Evolutionary conservation across 2,797 vertebrate genomes (phyloP), one percentile per base, ranked within the genome.

Genomic region (Peromyscus aztecus): DNA sequence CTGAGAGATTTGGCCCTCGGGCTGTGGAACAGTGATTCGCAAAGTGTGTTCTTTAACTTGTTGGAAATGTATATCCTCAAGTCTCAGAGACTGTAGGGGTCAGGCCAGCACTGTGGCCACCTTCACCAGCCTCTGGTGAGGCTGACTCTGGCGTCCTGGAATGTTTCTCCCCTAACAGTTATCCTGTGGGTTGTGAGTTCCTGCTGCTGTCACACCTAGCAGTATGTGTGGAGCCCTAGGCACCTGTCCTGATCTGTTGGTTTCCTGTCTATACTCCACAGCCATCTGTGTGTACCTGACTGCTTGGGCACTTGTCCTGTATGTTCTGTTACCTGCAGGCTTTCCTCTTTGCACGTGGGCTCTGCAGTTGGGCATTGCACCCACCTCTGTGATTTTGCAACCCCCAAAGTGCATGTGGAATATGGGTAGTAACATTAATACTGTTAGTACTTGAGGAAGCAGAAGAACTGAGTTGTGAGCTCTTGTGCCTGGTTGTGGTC

Each of bases 211-310:
- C 11, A 9, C 34, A 24, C 75, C 37, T 9, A 5, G 52, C 34
- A n/a, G 43, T 80, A 8, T 17, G 37, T 76, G 37, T n/a, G 77
- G 89, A 84, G 46, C 67, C 61, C 10, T 61, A 34, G 37, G 49
- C n/a, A 8, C 49, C 10, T 3, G 40, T 40, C 63, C 23, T 34
- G 0, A 2, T 12, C 78, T 24, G 2, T 13, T 23, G 55, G 1
- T 40, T 65, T 34, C 49, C 46, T 46, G 17, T 37, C 37, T 6
- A 14, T 13, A 2, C 10, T 9, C n/a, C 10, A n/a, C 14, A 2
- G 24, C 59, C 34, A 0, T 78, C 2, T 3, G 23, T 40, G 29
- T 2, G 0, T 49, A 10, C 52, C 46, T 8, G 21, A 19, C 40
- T 75, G 61, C 55, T 55, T 55, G 40, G n/a, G 40, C 52, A 34